phyloP scores from a whole-genome alignment of 1,140 invertebrate genomes.

The Zaprionus ornatus region DNA sequence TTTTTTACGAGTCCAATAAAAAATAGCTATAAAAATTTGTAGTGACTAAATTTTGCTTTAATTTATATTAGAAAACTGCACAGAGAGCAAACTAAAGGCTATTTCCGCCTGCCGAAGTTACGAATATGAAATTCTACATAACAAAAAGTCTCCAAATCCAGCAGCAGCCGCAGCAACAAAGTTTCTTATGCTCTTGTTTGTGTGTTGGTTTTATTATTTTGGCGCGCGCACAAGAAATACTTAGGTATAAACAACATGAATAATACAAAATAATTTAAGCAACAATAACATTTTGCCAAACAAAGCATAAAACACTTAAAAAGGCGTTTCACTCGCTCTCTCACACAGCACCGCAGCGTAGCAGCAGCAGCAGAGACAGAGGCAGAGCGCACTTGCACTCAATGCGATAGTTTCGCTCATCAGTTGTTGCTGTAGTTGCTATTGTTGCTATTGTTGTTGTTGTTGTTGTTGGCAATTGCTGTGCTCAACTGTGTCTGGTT shows the following conservation, averaged over 20 bases:
- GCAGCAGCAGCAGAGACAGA: neutral
- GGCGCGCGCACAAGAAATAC: conserved; percentile 33
- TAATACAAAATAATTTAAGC: conserved; percentile 77
- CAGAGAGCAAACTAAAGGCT: neutral
- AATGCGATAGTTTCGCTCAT: conserved; percentile 70
- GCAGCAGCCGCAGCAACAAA: neutral
- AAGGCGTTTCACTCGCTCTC: conserved; percentile 54
- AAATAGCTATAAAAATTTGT: conserved; percentile 53
- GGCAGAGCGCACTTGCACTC: conserved; percentile 41
- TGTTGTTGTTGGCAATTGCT: conserved; percentile 33
- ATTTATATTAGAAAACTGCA: conserved; percentile 50
- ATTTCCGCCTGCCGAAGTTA: neutral
- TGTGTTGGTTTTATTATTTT: conserved; percentile 13
- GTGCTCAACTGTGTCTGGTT: conserved; percentile 27
- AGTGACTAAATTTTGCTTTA: conserved; percentile 59
- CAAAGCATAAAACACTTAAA: conserved; percentile 82
- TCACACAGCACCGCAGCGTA: neutral
- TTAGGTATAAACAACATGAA: conserved; percentile 61
- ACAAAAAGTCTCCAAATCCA: conserved; percentile 1
- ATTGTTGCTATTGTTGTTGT: conserved; percentile 19
- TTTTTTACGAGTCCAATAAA: conserved; percentile 52
- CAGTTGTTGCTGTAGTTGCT: conserved; percentile 23
- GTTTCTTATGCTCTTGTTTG: neutral
- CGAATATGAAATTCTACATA: conserved; percentile 5
- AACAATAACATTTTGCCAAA: conserved; percentile 81